Percentiles rank a stretch among this genome's conserved stretches.
Evolutionary conservation across 1,140 invertebrate genomes (phyloP).

Genomic region (Drosophila quadrilineata): DNA sequence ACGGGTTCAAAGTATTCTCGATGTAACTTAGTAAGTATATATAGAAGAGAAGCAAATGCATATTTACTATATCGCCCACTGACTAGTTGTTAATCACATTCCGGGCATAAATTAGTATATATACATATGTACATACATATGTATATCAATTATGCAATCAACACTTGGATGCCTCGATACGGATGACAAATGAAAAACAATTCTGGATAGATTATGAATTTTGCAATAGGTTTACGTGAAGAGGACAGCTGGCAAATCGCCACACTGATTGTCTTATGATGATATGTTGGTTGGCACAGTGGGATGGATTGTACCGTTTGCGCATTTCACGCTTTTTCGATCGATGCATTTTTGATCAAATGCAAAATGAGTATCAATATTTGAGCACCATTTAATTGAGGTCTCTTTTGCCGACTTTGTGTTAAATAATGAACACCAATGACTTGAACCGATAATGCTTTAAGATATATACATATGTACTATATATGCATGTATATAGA

Average conservation of each 20-base stretch:
- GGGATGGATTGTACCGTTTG: too few relatives aligned
- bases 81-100: conserved; percentile 7
- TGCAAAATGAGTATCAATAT: conserved; percentile 27
- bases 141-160: conserved; percentile 1
- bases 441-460: conserved; percentile 9
- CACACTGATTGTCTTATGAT: not conserved
- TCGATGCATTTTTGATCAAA: conserved; percentile 31
- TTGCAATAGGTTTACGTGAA: conserved; percentile 16
- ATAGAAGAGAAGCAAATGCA: not conserved
- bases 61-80: conserved; percentile 16
- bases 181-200: not conserved
- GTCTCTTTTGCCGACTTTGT: not conserved
- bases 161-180: not conserved
- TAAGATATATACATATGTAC: too few relatives aligned
- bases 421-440: conserved; percentile 23
- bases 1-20: conserved; percentile 1
- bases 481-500: too few relatives aligned
- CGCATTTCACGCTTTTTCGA: not conserved
- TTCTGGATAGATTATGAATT: too few relatives aligned
- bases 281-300: not conserved
- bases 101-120: conserved; percentile 29
- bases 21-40: not conserved
- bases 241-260: conserved; percentile 8
- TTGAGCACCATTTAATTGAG: conserved; percentile 21
- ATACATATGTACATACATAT: too few relatives aligned